Conservation (phyloP, 2,797 vertebrate genomes). For the Phalloptychus januarius region DNA sequence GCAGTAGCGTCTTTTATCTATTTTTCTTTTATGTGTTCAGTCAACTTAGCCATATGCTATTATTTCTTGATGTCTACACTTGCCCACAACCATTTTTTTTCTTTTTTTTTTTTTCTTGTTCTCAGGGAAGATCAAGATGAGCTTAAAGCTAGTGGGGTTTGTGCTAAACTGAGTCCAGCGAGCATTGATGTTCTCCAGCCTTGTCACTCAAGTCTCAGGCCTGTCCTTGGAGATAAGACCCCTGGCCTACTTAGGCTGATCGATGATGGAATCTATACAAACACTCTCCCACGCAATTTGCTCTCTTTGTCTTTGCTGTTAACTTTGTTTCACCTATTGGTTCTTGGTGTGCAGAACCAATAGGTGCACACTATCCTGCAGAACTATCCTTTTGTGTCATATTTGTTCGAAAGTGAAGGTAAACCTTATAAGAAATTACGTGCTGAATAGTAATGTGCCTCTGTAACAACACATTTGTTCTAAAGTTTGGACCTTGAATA, state of each 20-base stretch:
- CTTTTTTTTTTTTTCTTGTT: slow-evolving; percentile 43
- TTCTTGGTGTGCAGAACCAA: slow-evolving; percentile 19
- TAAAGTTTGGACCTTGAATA: slow-evolving; percentile 27
- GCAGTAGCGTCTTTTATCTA: not conserved
- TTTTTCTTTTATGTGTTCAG: slow-evolving; percentile 2
- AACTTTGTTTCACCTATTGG: slow-evolving; percentile 49
- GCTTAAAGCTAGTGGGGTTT: slow-evolving; percentile 43
- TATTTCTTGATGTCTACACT: slow-evolving; percentile 34
- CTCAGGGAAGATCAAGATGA: slow-evolving; percentile 48
- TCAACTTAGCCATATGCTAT: slow-evolving; percentile 9
- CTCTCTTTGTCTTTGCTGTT: slow-evolving; percentile 66
- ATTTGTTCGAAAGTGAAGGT: slow-evolving; percentile 35
- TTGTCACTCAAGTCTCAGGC: slow-evolving; percentile 63
- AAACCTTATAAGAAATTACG: slow-evolving; percentile 28
- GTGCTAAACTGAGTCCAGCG: slow-evolving; percentile 50
- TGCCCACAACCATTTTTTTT: slow-evolving; percentile 33
- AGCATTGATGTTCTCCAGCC: slow-evolving; percentile 59
- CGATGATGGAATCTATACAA: slow-evolving; percentile 64
- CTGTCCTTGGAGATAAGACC: slow-evolving; percentile 68
- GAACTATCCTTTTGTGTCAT: slow-evolving; percentile 38
- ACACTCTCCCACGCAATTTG: slow-evolving; percentile 35
- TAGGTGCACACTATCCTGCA: too few species aligned
- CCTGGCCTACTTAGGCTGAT: slow-evolving; percentile 62
- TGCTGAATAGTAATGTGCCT: slow-evolving; percentile 32
- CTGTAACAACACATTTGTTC: slow-evolving; percentile 17